A percentile compares a stretch with the other conserved stretches of the same genome.
These are phyloP conservation scores for Genyomyrus donnyi DNA, from an alignment of 2,113 vertebrate species.

Conservation along the genomic window DNA sequence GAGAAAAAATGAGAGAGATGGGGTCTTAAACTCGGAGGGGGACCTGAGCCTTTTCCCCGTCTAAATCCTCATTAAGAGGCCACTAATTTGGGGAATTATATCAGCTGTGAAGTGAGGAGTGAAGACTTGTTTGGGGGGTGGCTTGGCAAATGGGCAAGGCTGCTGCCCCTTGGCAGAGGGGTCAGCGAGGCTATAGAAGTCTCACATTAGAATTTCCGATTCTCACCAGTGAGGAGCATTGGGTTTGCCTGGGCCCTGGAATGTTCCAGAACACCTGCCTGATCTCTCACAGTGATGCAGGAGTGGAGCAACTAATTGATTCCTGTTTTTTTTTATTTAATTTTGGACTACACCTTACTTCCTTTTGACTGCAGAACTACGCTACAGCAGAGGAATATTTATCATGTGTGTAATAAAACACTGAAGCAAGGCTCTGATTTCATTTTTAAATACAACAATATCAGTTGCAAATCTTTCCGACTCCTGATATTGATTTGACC, in stretches of 20 bases:
- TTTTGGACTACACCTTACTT: background rate
- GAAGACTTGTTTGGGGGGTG: conserved; percentile 33
- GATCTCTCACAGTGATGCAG: background rate
- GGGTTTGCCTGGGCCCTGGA: background rate
- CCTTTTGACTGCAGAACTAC: background rate
- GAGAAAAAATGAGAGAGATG: conserved; percentile 56
- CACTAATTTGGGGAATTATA: conserved; percentile 66
- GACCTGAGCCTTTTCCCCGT: conserved; percentile 70
- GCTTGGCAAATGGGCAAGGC: background rate
- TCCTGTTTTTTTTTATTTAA: background rate
- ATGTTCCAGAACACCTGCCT: background rate
- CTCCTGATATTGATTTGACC: background rate
- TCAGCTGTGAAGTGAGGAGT: conserved; percentile 67
- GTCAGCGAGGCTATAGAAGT: background rate
- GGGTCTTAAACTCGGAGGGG: conserved; percentile 59
- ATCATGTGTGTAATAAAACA: background rate
- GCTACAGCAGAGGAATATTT: background rate
- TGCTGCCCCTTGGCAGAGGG: background rate
- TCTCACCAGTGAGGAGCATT: background rate
- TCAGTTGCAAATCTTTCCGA: background rate
- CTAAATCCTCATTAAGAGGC: conserved; percentile 60
- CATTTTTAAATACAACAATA: background rate
- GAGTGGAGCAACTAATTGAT: background rate
- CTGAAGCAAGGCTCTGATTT: background rate
- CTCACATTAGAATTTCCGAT: background rate